These are phyloP conservation scores for Xerus rutilus DNA, from an alignment of 2,797 vertebrate species.

Conservation along the genomic window DNA sequence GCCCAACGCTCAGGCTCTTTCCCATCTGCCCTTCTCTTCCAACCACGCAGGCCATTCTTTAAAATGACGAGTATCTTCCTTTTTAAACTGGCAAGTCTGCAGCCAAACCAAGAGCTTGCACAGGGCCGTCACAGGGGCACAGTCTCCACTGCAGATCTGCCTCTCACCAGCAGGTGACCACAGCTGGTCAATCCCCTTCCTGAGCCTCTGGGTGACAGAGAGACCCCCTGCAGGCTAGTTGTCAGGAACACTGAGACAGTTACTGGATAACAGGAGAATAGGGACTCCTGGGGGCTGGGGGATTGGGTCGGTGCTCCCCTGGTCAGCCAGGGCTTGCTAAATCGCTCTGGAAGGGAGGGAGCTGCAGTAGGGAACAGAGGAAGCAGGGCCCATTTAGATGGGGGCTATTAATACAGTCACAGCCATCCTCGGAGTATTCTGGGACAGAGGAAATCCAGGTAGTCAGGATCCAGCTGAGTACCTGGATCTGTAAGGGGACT, in stretches of 20 bases:
- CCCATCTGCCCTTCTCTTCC: neutral
- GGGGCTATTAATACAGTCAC: neutral
- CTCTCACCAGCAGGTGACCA: neutral
- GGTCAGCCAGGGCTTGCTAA: neutral
- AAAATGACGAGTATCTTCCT: neutral
- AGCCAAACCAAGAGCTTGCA: neutral
- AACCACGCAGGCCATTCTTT: neutral
- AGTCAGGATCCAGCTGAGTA: no score
- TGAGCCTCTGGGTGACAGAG: neutral
- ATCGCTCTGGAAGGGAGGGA: neutral
- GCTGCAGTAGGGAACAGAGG: no score
- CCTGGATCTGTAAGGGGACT: no score
- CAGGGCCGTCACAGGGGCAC: neutral
- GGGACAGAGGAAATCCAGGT: neutral
- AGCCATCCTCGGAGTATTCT: neutral
- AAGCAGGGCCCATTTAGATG: no score
- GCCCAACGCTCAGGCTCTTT: neutral
- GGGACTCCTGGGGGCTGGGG: fast-evolving
- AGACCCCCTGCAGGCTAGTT: neutral
- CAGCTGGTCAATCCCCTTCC: neutral
- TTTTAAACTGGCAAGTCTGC: neutral
- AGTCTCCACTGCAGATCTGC: neutral
- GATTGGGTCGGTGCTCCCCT: neutral
- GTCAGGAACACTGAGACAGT: neutral
- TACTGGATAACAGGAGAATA: neutral